These are phyloP conservation scores for Cartodere bifasciata DNA, from an alignment of 2,888 invertebrate genomes.

Conservation along the genomic window DNA sequence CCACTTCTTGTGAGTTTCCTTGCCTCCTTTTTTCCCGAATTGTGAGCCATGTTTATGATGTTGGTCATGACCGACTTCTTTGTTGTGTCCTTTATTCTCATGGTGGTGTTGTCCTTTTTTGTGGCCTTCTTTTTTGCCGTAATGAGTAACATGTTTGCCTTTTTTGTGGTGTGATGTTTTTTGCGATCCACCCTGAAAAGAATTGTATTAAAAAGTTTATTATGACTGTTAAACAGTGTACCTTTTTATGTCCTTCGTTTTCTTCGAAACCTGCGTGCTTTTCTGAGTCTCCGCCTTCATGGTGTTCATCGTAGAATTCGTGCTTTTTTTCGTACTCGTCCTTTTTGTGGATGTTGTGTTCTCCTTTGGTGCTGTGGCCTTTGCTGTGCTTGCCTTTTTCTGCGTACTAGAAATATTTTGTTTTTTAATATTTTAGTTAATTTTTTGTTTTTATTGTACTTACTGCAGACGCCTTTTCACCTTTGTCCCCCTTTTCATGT, in stretches of 20 bases:
- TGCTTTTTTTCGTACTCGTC: constrained; percentile 64
- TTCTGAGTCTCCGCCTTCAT: constrained; percentile 52
- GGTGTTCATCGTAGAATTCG: constrained; percentile 63
- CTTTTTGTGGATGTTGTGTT: constrained; percentile 61
- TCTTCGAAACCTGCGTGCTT: constrained; percentile 49
- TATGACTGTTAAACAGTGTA: constrained; percentile 12
- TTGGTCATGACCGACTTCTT: constrained; percentile 41
- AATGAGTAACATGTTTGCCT: constrained; percentile 37
- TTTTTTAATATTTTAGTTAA: background rate
- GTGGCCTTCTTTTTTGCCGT: constrained; percentile 45
- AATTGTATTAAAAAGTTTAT: constrained; percentile 5
- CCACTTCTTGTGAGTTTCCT: too few species aligned
- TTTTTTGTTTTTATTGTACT: too few species aligned
- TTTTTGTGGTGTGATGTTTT: constrained; percentile 42
- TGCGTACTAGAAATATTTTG: constrained; percentile 20
- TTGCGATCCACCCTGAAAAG: constrained; percentile 43
- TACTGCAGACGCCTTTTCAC: constrained; percentile 36
- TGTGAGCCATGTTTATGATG: constrained; percentile 40
- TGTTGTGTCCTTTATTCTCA: constrained; percentile 45
- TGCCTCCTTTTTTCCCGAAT: constrained; percentile 37
- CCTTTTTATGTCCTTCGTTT: constrained; percentile 39
- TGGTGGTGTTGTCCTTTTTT: constrained; percentile 43
- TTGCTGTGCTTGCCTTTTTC: constrained; percentile 53
- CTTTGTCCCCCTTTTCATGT: constrained; percentile 39
- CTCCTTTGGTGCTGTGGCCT: constrained; percentile 62